Conservation (phyloP, 2,888 invertebrate genomes). For the Unio pictorum region DNA sequence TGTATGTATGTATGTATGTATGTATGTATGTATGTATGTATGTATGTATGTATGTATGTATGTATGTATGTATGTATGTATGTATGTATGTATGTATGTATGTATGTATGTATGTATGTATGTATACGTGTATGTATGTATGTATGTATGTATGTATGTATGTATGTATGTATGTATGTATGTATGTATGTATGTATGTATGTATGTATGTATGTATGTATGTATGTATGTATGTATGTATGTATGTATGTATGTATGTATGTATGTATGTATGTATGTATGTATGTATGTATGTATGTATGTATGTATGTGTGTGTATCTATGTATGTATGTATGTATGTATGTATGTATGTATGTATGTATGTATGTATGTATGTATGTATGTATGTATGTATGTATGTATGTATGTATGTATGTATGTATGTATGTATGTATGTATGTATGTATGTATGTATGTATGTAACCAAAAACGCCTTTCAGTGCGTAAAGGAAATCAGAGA, state of each 20-base stretch:
- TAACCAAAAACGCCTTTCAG: too few relatives aligned
- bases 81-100: slow-evolving; percentile 1
- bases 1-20: background rate
- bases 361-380: too few relatives aligned
- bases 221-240: background rate
- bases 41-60: slow-evolving; percentile 6
- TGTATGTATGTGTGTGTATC: background rate
- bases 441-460: too few relatives aligned
- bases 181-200: too few relatives aligned
- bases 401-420: too few relatives aligned
- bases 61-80: background rate
- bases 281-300: slow-evolving; percentile 4
- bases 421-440: too few relatives aligned
- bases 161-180: too few relatives aligned
- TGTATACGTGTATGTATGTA: too few relatives aligned
- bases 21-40: slow-evolving; percentile 6
- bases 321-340: slow-evolving; percentile 1
- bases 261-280: slow-evolving; percentile 6
- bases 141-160: too few relatives aligned
- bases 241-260: slow-evolving; percentile 1
- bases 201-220: too few relatives aligned
- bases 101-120: background rate
- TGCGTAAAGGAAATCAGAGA: too few relatives aligned
- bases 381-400: too few relatives aligned
- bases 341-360: background rate